Percentiles rank a stretch among this genome's conserved stretches.
Conservation (phyloP, 2,888 invertebrate species). For the Fabriciana adippe region DNA sequence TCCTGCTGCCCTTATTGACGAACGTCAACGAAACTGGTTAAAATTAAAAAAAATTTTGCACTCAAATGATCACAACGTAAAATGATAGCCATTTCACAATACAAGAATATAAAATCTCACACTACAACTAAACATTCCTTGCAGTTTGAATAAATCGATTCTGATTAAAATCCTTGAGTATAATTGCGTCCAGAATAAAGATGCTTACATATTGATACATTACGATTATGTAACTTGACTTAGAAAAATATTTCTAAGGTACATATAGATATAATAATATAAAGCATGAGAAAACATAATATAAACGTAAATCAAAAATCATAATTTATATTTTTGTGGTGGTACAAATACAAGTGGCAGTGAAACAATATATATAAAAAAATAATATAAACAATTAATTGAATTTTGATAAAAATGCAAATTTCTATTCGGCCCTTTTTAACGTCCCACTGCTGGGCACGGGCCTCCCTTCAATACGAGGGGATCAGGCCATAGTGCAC, state of each 20-base stretch:
- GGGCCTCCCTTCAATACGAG: no score
- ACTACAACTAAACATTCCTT: constrained; percentile 36
- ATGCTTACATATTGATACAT: constrained; percentile 16
- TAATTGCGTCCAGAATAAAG: constrained; percentile 4
- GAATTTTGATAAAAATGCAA: constrained; percentile 17
- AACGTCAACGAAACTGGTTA: constrained; percentile 69
- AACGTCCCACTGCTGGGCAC: no score
- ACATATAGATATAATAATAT: constrained; percentile 3
- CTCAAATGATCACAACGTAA: constrained; percentile 81
- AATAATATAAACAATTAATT: constrained; percentile 1
- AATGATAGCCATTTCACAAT: constrained; percentile 79
- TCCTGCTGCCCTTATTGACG: constrained; percentile 75
- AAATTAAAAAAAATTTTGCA: constrained; percentile 73
- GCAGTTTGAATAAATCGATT: constrained; percentile 11
- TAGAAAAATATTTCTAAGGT: constrained; percentile 22
- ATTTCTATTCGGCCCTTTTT: neutral
- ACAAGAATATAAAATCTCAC: constrained; percentile 52
- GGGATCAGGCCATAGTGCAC: no score
- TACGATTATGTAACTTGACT: constrained; percentile 18
- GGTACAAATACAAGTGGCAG: constrained; percentile 35
- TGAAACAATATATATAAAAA: constrained; percentile 25
- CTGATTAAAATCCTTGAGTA: constrained; percentile 12
- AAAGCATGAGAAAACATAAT: constrained; percentile 14
- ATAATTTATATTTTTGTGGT: constrained; percentile 12
- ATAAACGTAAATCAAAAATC: neutral